Base-by-base conservation (phyloP, 1,140 invertebrate species). In the Latrodectus geometricus region DNA sequence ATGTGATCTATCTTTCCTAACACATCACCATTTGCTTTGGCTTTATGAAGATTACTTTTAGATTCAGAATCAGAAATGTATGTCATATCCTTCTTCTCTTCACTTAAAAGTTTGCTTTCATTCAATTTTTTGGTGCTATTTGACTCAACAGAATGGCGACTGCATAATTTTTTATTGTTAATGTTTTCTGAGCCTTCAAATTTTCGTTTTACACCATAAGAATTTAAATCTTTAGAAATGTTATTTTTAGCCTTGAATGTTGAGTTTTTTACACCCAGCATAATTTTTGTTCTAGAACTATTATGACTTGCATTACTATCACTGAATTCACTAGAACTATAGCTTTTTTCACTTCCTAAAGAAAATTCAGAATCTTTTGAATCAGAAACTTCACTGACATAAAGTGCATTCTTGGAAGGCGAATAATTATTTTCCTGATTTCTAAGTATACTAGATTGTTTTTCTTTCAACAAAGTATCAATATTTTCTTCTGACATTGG, bases 51-150 rank as follows among this genome's bases (percentile, higher is more conserved):
- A 17, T 77, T 86, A 72, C 11, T 81, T 8, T 50, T 69, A 12
- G 17, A 35, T 54, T 81, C 52, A 12, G 54, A 9, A 56, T 15
- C 61, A 56, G 68, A 50, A 56, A 82, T 21, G 11, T 11, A 17
- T 61, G 21, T 17, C n/a, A n/a, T 49, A 14, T 82, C 73, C 35
- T 50, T 84, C 23, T 23, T 52, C 68, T 70, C 61, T 56, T 61
- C 70, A 61, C 77, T 78, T 49, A 86, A 72, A n/a, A 65, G 56
- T 52, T 86, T 78, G 49, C 77, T 86, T 70, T 86, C 83, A 77
- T 86, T 86, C n/a, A 65, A 35, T n/a, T 35, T 75, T 68, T 84
- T 73, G 23, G 82, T 65, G 68, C 48, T 68, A 20, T 15, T 17
- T 9, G 70, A 66, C 21, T 75, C 70, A n/a, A 35, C 21, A 21